A percentile compares a stretch with the other conserved stretches of the same genome.
phyloP scores from a whole-genome alignment of 2,888 invertebrate species.

The Phalangium opilio region DNA sequence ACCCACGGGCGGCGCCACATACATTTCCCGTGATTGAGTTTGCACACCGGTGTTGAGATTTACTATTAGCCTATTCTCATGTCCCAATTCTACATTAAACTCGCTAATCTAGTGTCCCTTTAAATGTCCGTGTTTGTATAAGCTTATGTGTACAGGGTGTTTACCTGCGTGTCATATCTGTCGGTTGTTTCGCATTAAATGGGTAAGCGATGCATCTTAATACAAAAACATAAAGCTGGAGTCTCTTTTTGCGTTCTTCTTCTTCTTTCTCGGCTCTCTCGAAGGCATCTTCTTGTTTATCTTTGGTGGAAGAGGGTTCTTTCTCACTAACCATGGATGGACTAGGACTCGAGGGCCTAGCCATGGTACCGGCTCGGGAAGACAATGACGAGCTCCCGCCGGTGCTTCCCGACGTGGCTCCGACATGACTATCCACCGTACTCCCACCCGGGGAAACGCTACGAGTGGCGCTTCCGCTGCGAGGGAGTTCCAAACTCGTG shows the following conservation, averaged over 20 bases:
- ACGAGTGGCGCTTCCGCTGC: constrained; percentile 17
- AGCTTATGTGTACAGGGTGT: too few relatives aligned
- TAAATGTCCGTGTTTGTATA: too few relatives aligned
- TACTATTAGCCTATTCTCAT: too few relatives aligned
- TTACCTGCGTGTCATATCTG: constrained; percentile 72
- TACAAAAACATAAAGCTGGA: constrained; percentile 96
- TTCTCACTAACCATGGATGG: constrained; percentile 28
- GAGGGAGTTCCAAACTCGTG: constrained; percentile 18
- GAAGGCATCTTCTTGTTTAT: constrained; percentile 31
- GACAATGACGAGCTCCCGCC: constrained; percentile 17
- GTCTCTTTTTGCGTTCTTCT: constrained; percentile 81
- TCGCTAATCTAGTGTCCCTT: too few relatives aligned
- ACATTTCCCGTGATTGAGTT: too few relatives aligned
- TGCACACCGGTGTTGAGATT: too few relatives aligned
- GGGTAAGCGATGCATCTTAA: constrained; percentile 96
- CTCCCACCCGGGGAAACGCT: constrained; percentile 18
- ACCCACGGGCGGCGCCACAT: too few relatives aligned
- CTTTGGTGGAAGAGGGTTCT: constrained; percentile 16
- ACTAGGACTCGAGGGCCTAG: constrained; percentile 31
- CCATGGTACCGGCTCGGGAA: constrained; percentile 27
- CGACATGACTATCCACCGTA: constrained; percentile 15
- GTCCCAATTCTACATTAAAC: too few relatives aligned
- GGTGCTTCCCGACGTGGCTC: constrained; percentile 12
- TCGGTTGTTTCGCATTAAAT: constrained; percentile 97
- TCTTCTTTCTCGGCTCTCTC: constrained; percentile 91